These are phyloP conservation scores for Diloba caeruleocephala DNA, from an alignment of 2,888 invertebrate genomes.

Conservation along the genomic window DNA sequence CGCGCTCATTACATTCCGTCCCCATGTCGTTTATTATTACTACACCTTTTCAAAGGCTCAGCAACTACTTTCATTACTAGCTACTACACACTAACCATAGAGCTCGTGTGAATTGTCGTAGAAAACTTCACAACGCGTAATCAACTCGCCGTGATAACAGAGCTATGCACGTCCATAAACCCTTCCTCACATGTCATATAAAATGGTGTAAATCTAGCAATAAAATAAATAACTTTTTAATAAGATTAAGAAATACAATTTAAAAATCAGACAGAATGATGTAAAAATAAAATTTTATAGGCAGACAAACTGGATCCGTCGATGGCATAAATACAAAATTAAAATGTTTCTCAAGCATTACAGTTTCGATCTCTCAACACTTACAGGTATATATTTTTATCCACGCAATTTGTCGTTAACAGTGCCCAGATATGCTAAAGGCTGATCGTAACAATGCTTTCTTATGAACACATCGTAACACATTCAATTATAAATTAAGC, in stretches of 20 bases:
- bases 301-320: slow-evolving; percentile 64
- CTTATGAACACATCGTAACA: slow-evolving; percentile 83
- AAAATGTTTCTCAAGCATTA: slow-evolving; percentile 67
- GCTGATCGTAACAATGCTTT: slow-evolving; percentile 80
- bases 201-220: slow-evolving; percentile 54
- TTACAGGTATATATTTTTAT: slow-evolving; percentile 63
- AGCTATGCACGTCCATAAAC: slow-evolving; percentile 36
- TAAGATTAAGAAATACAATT: slow-evolving; percentile 60
- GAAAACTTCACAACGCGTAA: slow-evolving; percentile 54
- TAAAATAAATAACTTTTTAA: slow-evolving; percentile 58
- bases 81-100: slow-evolving; percentile 46
- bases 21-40: slow-evolving; percentile 55
- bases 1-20: slow-evolving; percentile 64
- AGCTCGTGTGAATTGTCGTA: slow-evolving; percentile 45
- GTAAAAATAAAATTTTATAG: slow-evolving; percentile 70
- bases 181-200: slow-evolving; percentile 39
- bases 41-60: slow-evolving; percentile 58
- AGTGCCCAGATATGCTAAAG: slow-evolving; percentile 74
- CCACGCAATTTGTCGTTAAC: slow-evolving; percentile 79
- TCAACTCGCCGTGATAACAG: slow-evolving; percentile 59
- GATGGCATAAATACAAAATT: slow-evolving; percentile 66
- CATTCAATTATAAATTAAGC: slow-evolving; percentile 89
- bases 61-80: slow-evolving; percentile 64
- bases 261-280: slow-evolving; percentile 59
- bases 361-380: slow-evolving; percentile 61